A percentile compares a stretch with the other conserved stretches of the same genome.
These are phyloP conservation scores for Coluber constrictor DNA, from an alignment of 2,797 vertebrate species.

Conservation along the genomic window DNA sequence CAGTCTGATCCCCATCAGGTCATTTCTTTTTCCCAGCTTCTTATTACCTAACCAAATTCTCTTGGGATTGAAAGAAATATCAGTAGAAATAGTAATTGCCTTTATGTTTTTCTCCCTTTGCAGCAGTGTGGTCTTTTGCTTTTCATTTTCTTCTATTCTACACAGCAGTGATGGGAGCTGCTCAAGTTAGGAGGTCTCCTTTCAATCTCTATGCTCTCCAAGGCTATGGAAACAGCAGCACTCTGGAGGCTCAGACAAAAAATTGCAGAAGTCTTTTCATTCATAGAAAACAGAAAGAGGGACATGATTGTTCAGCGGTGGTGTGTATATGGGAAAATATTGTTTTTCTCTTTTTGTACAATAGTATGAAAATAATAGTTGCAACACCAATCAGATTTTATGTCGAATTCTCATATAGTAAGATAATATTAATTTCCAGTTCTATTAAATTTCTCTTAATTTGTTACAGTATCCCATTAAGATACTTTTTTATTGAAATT, in stretches of 20 bases:
- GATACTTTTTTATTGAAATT: background rate
- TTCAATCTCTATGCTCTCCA: background rate
- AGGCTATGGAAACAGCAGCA: slow-evolving; percentile 58
- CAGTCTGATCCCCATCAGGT: background rate
- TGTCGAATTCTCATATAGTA: slow-evolving; percentile 64
- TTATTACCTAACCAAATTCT: background rate
- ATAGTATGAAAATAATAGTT: background rate
- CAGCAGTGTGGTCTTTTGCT: background rate
- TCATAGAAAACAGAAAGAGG: background rate
- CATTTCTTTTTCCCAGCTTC: background rate
- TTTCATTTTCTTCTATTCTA: background rate
- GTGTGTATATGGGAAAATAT: background rate
- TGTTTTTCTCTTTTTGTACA: background rate
- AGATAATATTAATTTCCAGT: slow-evolving; percentile 66
- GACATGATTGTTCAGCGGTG: background rate
- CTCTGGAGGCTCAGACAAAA: slow-evolving; percentile 37
- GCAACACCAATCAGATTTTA: slow-evolving; percentile 33
- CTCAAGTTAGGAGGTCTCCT: background rate
- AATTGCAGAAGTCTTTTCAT: slow-evolving; percentile 49
- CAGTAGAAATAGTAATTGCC: background rate
- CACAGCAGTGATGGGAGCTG: background rate
- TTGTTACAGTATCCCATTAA: background rate
- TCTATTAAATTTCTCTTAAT: background rate
- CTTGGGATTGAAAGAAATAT: slow-evolving; percentile 7
- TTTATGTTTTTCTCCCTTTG: background rate